A percentile compares a stretch with the other conserved stretches of the same genome.
Conservation (phyloP, 2,797 vertebrate species). For the Triplophysa bombifrons region DNA sequence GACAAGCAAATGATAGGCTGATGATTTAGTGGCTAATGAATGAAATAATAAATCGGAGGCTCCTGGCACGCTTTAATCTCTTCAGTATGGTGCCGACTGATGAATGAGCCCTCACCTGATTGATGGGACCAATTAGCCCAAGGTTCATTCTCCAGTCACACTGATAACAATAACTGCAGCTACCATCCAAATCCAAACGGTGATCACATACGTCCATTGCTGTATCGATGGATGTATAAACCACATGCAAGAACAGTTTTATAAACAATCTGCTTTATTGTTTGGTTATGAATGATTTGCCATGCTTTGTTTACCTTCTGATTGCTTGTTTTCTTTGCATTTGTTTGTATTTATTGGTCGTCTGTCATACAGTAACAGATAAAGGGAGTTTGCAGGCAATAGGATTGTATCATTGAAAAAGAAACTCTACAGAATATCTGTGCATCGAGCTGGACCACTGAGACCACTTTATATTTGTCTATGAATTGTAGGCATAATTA, state of each 20-base stretch:
- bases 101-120: constrained; percentile 35
- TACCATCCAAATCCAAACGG: background rate
- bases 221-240: background rate
- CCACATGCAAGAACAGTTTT: no score
- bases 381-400: no score
- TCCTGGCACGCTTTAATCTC: constrained; percentile 23
- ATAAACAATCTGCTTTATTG: background rate
- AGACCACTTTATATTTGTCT: background rate
- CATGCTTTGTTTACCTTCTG: no score
- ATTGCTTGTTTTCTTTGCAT: no score
- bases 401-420: no score
- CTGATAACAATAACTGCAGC: constrained; percentile 21
- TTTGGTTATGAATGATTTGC: no score
- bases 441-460: no score
- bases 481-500: background rate
- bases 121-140: constrained; percentile 40
- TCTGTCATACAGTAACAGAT: no score
- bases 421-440: no score
- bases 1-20: constrained; percentile 42
- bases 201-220: background rate
- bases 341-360: no score
- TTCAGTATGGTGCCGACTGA: constrained; percentile 37
- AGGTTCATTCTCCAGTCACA: constrained; percentile 16
- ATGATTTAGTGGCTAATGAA: constrained; percentile 49
- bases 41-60: constrained; percentile 46